Conservation (phyloP, 2,797 vertebrate species). For the Limosa lapponica region DNA sequence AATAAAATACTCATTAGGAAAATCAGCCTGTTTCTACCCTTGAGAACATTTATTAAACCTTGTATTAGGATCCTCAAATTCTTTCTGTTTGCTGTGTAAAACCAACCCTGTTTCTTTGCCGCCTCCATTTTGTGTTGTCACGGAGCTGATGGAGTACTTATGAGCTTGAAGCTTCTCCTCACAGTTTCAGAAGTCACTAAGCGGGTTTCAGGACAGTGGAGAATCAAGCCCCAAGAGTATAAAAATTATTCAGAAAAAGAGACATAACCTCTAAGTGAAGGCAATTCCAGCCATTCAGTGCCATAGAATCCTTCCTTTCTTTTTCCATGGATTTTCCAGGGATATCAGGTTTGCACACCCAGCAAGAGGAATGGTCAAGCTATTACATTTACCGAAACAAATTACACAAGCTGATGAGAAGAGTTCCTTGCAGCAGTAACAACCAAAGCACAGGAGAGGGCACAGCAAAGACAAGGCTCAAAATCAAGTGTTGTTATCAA, state of each 20-base stretch:
- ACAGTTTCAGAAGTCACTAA: background rate
- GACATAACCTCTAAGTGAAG: background rate
- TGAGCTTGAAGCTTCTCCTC: background rate
- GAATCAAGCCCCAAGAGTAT: background rate
- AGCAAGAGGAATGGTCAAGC: background rate
- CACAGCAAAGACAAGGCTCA: background rate
- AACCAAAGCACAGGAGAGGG: background rate
- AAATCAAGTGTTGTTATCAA: background rate
- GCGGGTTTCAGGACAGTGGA: background rate
- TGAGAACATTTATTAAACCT: background rate
- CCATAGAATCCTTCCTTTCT: background rate
- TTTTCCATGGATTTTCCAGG: background rate
- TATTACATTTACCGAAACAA: background rate
- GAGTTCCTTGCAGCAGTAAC: background rate
- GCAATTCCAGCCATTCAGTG: background rate
- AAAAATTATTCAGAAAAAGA: background rate
- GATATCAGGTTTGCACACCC: background rate
- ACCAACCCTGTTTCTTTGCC: background rate
- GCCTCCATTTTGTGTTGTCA: background rate
- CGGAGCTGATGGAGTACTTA: background rate
- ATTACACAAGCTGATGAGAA: background rate
- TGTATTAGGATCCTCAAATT: background rate
- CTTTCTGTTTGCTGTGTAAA: background rate
- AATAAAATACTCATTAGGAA: slow-evolving; percentile 9
- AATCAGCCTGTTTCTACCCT: background rate